A percentile compares a stretch with the other conserved stretches of the same genome.
These are phyloP conservation scores for Chaenocephalus aceratus DNA, from an alignment of 2,113 vertebrate species.

Conservation along the genomic window DNA sequence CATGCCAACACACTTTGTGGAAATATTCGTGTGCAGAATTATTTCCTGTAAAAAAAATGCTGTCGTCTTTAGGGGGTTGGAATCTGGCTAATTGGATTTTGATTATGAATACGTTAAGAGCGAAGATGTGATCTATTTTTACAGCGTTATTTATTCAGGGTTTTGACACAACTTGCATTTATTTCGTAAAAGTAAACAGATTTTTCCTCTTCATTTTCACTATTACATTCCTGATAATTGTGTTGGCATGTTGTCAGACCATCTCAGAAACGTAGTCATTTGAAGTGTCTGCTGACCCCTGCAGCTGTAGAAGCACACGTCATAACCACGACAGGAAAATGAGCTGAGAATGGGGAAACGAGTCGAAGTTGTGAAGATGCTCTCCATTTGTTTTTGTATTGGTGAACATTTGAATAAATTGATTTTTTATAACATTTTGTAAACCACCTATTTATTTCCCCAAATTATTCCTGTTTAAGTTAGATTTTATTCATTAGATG, in stretches of 20 bases:
- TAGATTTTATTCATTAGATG: no score
- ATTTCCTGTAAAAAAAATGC: no score
- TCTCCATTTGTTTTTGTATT: slow-evolving; percentile 82
- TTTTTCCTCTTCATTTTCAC: neutral
- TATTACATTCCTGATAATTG: slow-evolving; percentile 58
- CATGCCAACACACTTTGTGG: slow-evolving; percentile 26
- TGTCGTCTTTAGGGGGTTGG: slow-evolving; percentile 8
- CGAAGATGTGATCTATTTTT: slow-evolving; percentile 24
- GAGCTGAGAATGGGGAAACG: neutral
- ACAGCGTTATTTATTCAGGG: slow-evolving; percentile 57
- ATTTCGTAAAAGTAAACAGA: neutral
- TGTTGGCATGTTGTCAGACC: slow-evolving; percentile 24
- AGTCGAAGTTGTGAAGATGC: slow-evolving; percentile 61
- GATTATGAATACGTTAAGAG: slow-evolving; percentile 9
- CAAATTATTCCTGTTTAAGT: no score
- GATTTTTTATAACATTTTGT: slow-evolving; percentile 51
- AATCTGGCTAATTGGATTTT: slow-evolving; percentile 13
- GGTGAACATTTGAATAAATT: slow-evolving; percentile 83
- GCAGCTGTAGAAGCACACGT: slow-evolving; percentile 26
- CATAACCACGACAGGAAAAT: slow-evolving; percentile 65
- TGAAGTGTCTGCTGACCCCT: slow-evolving; percentile 23
- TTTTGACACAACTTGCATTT: slow-evolving; percentile 20
- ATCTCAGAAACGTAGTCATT: slow-evolving; percentile 15
- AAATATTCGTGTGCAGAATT: neutral
- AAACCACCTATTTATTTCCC: neutral